Conservation (phyloP, 2,113 vertebrate genomes). For the Hystrix cristata region DNA sequence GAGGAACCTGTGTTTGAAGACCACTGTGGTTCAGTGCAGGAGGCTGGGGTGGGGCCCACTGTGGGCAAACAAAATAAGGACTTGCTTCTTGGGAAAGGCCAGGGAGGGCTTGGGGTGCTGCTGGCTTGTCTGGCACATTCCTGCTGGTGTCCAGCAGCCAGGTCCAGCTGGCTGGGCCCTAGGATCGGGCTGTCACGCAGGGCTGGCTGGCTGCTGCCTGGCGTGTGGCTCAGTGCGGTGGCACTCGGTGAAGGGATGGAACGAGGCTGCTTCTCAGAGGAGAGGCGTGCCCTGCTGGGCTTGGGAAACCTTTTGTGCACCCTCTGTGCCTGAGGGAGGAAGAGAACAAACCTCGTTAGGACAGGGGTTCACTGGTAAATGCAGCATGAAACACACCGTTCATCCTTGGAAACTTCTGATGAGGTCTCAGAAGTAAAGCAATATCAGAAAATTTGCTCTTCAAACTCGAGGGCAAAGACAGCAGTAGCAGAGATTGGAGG, state of each 20-base stretch:
- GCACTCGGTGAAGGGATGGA: slow-evolving; percentile 68
- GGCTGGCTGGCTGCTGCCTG: slow-evolving; percentile 74
- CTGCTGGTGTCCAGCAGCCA: slow-evolving; percentile 77
- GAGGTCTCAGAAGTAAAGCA: background rate
- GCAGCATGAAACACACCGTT: background rate
- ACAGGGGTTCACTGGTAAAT: slow-evolving; percentile 9
- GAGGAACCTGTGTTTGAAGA: slow-evolving; percentile 63
- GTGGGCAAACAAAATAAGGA: slow-evolving; percentile 95
- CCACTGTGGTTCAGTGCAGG: slow-evolving; percentile 81
- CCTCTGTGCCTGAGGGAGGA: slow-evolving; percentile 89
- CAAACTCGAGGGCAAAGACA: background rate
- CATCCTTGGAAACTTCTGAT: background rate
- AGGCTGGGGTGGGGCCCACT: slow-evolving; percentile 82
- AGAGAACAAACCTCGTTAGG: slow-evolving; percentile 75
- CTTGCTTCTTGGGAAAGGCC: slow-evolving; percentile 89
- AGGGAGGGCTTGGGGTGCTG: slow-evolving; percentile 80
- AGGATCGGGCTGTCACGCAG: slow-evolving; percentile 47
- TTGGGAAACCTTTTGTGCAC: slow-evolving; percentile 84
- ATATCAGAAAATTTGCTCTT: background rate
- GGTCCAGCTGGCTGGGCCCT: slow-evolving; percentile 62
- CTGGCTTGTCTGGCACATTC: slow-evolving; percentile 72
- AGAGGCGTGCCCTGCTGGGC: slow-evolving; percentile 78
- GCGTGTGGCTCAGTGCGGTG: slow-evolving; percentile 65
- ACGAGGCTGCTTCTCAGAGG: slow-evolving; percentile 76
- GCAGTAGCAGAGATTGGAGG: background rate